Evolutionary conservation across 1,140 invertebrate species (phyloP).

Genomic region (Nixonia krombeini): DNA sequence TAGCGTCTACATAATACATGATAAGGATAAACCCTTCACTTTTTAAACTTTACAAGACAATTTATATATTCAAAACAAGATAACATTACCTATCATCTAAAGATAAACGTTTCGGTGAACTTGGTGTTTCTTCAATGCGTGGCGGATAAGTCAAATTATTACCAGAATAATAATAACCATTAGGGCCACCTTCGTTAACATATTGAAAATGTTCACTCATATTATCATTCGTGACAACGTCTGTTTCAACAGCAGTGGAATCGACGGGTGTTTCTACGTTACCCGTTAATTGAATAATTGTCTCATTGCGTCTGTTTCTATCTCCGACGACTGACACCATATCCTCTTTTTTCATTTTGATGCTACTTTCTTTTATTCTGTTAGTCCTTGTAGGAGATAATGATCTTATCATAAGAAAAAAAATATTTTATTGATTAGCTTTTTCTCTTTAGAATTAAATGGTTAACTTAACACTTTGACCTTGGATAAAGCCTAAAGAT

Average conservation of each 20-base stretch:
- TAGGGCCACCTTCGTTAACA: conserved; percentile 48
- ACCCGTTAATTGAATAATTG: conserved; percentile 64
- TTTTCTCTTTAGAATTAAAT: no score
- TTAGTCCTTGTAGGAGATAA: no score
- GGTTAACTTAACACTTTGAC: no score
- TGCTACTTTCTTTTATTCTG: no score
- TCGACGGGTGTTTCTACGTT: conserved; percentile 37
- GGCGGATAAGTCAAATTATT: conserved; percentile 69
- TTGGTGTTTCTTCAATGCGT: conserved; percentile 60
- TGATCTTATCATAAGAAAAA: no score
- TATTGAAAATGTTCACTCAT: conserved; percentile 55
- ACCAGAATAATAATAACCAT: conserved; percentile 65
- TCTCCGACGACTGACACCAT: conserved; percentile 35
- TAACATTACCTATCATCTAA: conserved; percentile 65
- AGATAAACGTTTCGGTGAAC: conserved; percentile 68
- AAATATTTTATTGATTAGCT: no score
- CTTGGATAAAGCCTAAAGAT: no score
- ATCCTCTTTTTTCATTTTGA: conserved; percentile 34
- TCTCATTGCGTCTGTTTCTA: conserved; percentile 60
- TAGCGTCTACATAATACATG: no score
- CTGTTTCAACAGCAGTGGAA: conserved; percentile 43
- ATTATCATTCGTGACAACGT: conserved; percentile 46
- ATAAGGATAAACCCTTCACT: no score
- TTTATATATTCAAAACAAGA: no score
- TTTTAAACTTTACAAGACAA: no score